Evolutionary conservation across 2,113 vertebrate species (phyloP).

Genomic region (Pteruthius melanotis): DNA sequence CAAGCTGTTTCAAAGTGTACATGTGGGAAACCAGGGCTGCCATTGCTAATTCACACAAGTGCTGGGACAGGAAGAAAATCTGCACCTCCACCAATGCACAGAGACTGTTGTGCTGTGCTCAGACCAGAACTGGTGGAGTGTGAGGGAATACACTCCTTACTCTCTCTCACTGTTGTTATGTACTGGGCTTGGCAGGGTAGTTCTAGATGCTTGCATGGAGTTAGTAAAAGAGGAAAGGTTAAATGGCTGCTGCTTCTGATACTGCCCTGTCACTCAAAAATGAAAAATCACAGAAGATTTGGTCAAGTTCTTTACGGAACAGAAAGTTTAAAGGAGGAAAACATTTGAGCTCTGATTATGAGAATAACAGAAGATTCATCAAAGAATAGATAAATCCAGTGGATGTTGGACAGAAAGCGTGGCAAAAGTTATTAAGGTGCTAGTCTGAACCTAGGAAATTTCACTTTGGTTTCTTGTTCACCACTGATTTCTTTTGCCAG

Average conservation of each 20-base stretch:
- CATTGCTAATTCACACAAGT: background rate
- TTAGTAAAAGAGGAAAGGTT: background rate
- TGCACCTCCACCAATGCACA: background rate
- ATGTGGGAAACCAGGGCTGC: background rate
- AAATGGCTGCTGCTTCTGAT: background rate
- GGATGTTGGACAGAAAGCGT: background rate
- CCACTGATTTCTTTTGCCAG: background rate
- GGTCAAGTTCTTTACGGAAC: background rate
- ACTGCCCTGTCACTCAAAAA: background rate
- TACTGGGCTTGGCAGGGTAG: background rate
- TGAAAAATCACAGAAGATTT: background rate
- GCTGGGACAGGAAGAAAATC: background rate
- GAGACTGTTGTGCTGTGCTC: background rate
- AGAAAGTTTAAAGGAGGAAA: background rate
- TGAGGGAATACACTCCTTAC: background rate
- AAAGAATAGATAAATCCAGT: background rate
- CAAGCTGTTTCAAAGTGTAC: background rate
- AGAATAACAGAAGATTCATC: background rate
- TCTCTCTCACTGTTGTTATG: background rate
- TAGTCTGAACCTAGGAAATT: background rate
- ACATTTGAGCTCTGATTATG: background rate
- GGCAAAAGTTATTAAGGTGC: background rate
- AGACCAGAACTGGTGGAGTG: background rate
- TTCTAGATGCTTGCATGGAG: background rate
- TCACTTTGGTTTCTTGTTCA: background rate